Evolutionary conservation across 2,797 vertebrate species (phyloP), one percentile per base, ranked within the genome.

Genomic region (Bradypodion pumilum): DNA sequence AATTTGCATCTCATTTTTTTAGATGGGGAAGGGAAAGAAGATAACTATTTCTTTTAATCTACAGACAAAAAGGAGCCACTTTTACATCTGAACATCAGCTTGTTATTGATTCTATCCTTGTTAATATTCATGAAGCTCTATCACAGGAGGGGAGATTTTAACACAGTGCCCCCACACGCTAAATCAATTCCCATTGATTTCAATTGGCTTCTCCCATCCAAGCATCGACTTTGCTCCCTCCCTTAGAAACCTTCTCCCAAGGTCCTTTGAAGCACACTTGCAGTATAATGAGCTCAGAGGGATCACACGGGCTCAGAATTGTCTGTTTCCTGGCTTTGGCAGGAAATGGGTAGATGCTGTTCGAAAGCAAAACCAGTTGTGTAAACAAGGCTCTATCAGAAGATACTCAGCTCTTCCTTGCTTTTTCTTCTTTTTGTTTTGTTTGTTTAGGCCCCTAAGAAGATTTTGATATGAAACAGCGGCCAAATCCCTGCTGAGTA

Each of bases 111-210:
- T 92, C 91, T 27, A 19, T 83, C 82, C 80, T 95, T 90, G 96
- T 98, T 98, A 99, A 98, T 98, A 99, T 99, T 98, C 97, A 98
- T 98, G 97, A 98, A 97, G 96, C 96, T 96, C 93, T 95, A 98
- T 97, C 96, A 97, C 96, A 96, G 96, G 95, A 95, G 96, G 96
- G 95, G 95, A 95, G 96, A 96, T 94, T 95, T 97, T 95, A 96
- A 96, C 93, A 95, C 93, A 94, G 94, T 94, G 94, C 90, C 95
- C 93, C 93, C 56, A 78, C 93, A 90, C 90, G 89, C 95, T 98
- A 97, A 98, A 98, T 98, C 97, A 95, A 98, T 99, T 97, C 95
- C 94, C 96, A 98, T 98, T 97, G 98, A 98, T 98, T 97, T 96
- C 95, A 96, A 97, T 97, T 85, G 96, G 95, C 95, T 97, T 97